Evolutionary conservation across 1,140 invertebrate genomes (phyloP).

Genomic region (Euglossa dilemma): DNA sequence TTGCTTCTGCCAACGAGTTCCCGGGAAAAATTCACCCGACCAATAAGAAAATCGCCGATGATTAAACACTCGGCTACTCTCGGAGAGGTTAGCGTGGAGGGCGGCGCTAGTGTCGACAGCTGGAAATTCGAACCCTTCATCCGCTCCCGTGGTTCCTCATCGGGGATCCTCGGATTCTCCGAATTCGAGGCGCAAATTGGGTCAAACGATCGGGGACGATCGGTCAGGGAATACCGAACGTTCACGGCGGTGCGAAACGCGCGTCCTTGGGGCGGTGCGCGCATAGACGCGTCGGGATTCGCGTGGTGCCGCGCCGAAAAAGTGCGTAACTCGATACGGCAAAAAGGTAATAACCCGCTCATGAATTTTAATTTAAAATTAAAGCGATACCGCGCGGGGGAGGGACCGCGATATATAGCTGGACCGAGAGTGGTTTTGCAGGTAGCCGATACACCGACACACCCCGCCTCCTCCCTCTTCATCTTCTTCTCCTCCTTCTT

Average conservation of each 20-base stretch:
- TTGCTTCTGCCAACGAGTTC: neutral
- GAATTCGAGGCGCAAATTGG: too few relatives aligned
- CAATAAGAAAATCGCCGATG: neutral
- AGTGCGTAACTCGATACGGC: constrained; percentile 62
- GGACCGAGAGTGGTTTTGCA: constrained; percentile 69
- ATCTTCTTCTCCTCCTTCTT: constrained; percentile 39
- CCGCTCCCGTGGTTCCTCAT: too few relatives aligned
- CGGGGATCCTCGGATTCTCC: too few relatives aligned
- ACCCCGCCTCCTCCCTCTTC: constrained; percentile 56
- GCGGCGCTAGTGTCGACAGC: too few relatives aligned
- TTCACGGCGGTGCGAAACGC: constrained; percentile 30
- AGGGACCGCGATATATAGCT: constrained; percentile 67
- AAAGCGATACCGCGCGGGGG: constrained; percentile 72
- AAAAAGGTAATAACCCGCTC: constrained; percentile 72
- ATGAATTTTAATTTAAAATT: constrained; percentile 78
- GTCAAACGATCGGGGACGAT: too few relatives aligned
- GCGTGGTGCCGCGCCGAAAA: constrained; percentile 49
- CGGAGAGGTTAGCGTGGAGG: too few relatives aligned
- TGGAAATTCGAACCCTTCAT: too few relatives aligned
- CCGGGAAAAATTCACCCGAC: neutral
- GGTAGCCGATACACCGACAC: constrained; percentile 67
- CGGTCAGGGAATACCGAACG: too few relatives aligned
- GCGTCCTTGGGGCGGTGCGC: constrained; percentile 42
- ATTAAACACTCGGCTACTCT: neutral
- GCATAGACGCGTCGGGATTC: constrained; percentile 41